Percentiles rank a stretch among this genome's conserved stretches.
phyloP scores from a whole-genome alignment of 2,113 vertebrate genomes.

The Microcebus lehilahytsara region DNA sequence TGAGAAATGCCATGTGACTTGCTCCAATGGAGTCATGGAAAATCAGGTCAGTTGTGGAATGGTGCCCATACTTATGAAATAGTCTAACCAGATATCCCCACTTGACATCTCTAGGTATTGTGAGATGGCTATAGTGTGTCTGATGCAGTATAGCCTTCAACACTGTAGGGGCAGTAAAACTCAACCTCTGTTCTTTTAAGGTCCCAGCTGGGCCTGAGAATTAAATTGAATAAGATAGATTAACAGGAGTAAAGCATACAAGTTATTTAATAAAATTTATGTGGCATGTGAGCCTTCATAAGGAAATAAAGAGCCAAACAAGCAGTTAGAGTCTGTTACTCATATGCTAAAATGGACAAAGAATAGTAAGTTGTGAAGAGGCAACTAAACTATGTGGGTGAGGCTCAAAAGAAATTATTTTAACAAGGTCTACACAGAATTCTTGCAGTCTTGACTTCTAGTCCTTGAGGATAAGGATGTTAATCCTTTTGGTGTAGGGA shows the following conservation, averaged over 20 bases:
- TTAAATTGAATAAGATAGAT: neutral
- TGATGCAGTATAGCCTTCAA: neutral
- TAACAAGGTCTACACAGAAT: neutral
- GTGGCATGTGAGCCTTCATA: neutral
- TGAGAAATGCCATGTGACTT: neutral
- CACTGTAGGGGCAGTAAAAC: neutral
- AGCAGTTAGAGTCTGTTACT: neutral
- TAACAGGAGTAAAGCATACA: neutral
- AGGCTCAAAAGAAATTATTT: neutral
- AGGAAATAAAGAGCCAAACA: neutral
- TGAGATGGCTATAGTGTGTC: neutral
- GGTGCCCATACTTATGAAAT: neutral
- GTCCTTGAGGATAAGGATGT: neutral
- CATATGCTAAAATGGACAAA: no score
- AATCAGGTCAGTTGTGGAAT: neutral
- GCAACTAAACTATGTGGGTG: neutral
- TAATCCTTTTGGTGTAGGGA: neutral
- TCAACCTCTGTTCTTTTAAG: neutral
- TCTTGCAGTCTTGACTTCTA: neutral
- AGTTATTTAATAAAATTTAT: neutral
- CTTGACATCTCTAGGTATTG: neutral
- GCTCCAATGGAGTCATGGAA: neutral
- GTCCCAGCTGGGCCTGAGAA: neutral
- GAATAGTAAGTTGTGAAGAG: neutral
- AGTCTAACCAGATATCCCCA: neutral